phyloP scores from a whole-genome alignment of 2,113 vertebrate genomes.

The Hippocampus zosterae region DNA sequence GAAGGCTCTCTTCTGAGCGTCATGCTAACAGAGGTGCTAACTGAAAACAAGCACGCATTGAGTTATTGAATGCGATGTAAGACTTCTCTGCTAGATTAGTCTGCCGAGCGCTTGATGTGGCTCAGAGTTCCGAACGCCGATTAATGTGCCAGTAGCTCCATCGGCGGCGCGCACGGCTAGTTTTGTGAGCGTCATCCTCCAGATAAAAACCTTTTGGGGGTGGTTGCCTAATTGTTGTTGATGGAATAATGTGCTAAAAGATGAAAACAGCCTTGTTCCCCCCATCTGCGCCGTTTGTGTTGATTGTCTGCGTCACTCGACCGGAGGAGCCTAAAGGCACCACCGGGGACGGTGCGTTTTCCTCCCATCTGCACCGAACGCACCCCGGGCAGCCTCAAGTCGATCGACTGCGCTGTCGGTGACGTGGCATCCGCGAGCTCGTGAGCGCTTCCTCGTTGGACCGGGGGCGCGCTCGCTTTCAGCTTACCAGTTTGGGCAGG shows the following conservation, averaged over 20 bases:
- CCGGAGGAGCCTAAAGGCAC: slow-evolving; percentile 35
- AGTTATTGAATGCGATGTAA: neutral
- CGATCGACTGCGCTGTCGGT: neutral
- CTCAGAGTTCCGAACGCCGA: neutral
- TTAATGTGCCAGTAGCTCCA: neutral
- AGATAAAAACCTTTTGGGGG: slow-evolving; percentile 23
- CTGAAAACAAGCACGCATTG: neutral
- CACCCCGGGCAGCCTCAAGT: neutral
- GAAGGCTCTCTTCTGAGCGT: neutral
- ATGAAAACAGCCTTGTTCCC: slow-evolving; percentile 84
- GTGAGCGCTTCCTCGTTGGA: neutral
- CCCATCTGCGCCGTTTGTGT: slow-evolving; percentile 60
- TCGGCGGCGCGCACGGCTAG: neutral
- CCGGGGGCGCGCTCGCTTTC: slow-evolving; percentile 56
- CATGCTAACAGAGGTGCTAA: neutral
- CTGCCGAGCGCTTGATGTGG: neutral
- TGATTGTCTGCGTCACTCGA: slow-evolving; percentile 42
- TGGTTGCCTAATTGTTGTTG: slow-evolving; percentile 29
- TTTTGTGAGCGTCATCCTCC: neutral
- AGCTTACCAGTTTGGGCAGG: slow-evolving; percentile 98
- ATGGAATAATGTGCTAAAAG: slow-evolving; percentile 48
- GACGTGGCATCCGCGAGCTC: slow-evolving; percentile 6
- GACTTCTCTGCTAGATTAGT: neutral
- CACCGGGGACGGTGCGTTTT: slow-evolving; percentile 2
- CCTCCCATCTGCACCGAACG: slow-evolving; percentile 9